Conservation (phyloP, 2,113 vertebrate species). For the Numenius arquata region DNA sequence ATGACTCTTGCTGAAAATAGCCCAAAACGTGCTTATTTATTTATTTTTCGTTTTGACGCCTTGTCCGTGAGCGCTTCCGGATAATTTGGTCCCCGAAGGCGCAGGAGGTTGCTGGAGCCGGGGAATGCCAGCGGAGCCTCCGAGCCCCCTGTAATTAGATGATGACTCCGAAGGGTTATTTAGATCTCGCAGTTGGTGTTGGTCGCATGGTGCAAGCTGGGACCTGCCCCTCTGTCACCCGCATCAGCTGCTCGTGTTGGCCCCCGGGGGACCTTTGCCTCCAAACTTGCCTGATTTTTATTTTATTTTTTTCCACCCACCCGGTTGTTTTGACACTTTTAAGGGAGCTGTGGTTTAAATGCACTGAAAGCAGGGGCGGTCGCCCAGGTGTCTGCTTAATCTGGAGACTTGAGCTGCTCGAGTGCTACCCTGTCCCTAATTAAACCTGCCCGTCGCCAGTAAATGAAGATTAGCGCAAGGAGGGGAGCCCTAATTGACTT, state of each 20-base stretch:
- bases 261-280: fast-evolving
- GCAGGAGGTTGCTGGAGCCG: background rate
- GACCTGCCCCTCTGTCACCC: background rate
- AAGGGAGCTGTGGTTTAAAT: background rate
- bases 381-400: background rate
- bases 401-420: background rate
- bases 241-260: background rate
- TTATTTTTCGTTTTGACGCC: background rate
- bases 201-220: background rate
- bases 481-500: background rate
- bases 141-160: background rate
- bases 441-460: background rate
- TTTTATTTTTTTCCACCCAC: background rate
- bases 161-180: constrained; percentile 1
- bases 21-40: background rate
- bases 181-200: constrained; percentile 1
- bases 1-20: background rate
- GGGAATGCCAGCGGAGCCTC: background rate
- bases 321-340: background rate
- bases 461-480: background rate
- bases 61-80: background rate
- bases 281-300: background rate
- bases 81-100: constrained; percentile 24
- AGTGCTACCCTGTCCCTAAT: background rate
- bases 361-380: fast-evolving